phyloP scores from a whole-genome alignment of 2,888 invertebrate genomes.

The Drosophila dives region DNA sequence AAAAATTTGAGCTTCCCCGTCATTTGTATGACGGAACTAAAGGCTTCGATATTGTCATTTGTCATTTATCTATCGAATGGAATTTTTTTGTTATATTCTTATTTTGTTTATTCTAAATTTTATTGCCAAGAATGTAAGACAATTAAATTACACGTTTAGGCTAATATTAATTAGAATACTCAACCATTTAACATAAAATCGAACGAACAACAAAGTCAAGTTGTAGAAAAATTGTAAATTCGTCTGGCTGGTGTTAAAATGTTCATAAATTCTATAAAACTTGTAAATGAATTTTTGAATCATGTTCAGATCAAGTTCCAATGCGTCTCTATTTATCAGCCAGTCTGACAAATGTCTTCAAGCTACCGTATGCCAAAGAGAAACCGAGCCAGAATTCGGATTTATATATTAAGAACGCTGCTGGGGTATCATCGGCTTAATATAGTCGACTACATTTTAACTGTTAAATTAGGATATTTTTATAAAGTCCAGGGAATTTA shows the following conservation, averaged over 20 bases:
- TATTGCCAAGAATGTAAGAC: constrained; percentile 15
- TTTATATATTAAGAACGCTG: constrained; percentile 14
- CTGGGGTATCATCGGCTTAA: constrained; percentile 22
- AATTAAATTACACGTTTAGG: constrained; percentile 51
- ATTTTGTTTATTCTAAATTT: constrained; percentile 1
- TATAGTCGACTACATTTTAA: constrained; percentile 13
- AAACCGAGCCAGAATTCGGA: background rate
- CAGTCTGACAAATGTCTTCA: constrained; percentile 55
- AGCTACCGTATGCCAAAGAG: constrained; percentile 50
- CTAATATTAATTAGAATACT: constrained; percentile 51
- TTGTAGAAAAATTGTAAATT: constrained; percentile 43
- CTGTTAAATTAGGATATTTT: background rate
- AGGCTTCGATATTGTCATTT: constrained; percentile 42
- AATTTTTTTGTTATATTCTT: constrained; percentile 2
- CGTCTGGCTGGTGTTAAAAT: constrained; percentile 51
- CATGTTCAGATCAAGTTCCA: constrained; percentile 50
- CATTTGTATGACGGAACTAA: constrained; percentile 57
- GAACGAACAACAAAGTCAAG: constrained; percentile 25
- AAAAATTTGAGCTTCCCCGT: constrained; percentile 33
- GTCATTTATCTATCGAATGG: constrained; percentile 2
- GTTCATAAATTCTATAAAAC: constrained; percentile 52
- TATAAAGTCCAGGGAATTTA: background rate
- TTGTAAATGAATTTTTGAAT: constrained; percentile 60
- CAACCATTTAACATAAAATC: constrained; percentile 26
- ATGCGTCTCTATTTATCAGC: constrained; percentile 46